A percentile compares a stretch with the other conserved stretches of the same genome.
phyloP scores from a whole-genome alignment of 64 coral and sea anemone species.

The Platygyra sinensis region DNA sequence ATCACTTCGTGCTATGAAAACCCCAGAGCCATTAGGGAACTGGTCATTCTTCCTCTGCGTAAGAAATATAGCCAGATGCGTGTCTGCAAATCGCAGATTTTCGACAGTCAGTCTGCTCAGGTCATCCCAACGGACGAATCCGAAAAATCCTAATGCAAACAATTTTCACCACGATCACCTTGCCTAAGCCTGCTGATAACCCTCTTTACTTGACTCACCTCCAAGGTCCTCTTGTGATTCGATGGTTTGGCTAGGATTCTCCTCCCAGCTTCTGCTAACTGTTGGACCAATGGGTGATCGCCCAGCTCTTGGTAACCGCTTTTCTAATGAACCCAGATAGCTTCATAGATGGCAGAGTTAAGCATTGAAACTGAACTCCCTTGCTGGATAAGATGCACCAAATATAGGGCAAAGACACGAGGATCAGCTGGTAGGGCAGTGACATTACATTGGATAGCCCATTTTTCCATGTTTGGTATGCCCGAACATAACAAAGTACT shows the following conservation, averaged over 20 bases:
- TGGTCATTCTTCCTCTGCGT: slow-evolving; percentile 68
- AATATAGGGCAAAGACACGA: slow-evolving; percentile 37
- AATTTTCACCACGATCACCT: neutral
- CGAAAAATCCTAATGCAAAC: slow-evolving; percentile 36
- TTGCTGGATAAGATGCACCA: slow-evolving; percentile 54
- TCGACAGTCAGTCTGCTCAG: slow-evolving; percentile 44
- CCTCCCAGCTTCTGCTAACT: slow-evolving; percentile 17
- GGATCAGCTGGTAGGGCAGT: neutral
- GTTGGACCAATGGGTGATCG: slow-evolving; percentile 22
- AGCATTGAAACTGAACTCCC: slow-evolving; percentile 38
- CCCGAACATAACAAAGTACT: slow-evolving; percentile 27
- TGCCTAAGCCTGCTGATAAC: slow-evolving; percentile 7
- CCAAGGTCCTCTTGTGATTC: neutral
- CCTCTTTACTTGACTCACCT: neutral
- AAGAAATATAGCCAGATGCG: slow-evolving; percentile 23
- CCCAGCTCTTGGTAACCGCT: neutral
- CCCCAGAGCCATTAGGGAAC: slow-evolving; percentile 26
- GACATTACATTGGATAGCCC: slow-evolving; percentile 15
- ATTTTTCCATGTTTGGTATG: slow-evolving; percentile 8
- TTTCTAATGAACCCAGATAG: slow-evolving; percentile 62
- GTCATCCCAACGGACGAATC: slow-evolving; percentile 44
- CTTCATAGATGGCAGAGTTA: slow-evolving; percentile 43
- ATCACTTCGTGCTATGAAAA: neutral
- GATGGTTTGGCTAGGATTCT: neutral
- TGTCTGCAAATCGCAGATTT: slow-evolving; percentile 1